phyloP scores from a whole-genome alignment of 2,797 vertebrate species.

The Coracias cyanogaster region DNA sequence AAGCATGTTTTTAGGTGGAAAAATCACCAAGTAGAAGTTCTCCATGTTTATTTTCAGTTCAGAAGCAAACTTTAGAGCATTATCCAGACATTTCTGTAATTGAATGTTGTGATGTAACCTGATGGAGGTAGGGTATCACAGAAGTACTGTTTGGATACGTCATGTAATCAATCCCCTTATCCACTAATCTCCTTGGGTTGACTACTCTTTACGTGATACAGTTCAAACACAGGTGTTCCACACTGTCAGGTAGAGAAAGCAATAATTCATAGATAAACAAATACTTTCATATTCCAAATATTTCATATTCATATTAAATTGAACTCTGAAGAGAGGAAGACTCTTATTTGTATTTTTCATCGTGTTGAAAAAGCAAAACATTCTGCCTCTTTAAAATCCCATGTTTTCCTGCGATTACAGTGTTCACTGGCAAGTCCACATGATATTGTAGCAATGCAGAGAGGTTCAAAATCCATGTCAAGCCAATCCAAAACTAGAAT shows the following conservation, averaged over 20 bases:
- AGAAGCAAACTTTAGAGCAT: not conserved
- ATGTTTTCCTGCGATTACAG: not conserved
- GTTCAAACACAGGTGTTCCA: not conserved
- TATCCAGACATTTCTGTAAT: not conserved
- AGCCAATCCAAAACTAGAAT: not conserved
- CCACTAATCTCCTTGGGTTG: not conserved
- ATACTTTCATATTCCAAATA: not conserved
- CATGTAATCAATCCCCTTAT: not conserved
- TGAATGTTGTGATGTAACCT: not conserved
- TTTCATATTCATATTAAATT: not conserved
- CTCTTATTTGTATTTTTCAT: not conserved
- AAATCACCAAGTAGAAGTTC: not conserved
- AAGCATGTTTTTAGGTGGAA: not conserved
- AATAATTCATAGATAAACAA: not conserved
- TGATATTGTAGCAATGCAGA: not conserved
- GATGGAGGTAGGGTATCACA: not conserved
- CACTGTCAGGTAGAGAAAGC: not conserved
- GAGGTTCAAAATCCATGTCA: not conserved
- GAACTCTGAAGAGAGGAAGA: not conserved
- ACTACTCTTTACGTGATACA: not conserved
- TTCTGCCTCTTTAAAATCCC: not conserved
- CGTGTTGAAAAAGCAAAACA: not conserved
- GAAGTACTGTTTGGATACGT: not conserved
- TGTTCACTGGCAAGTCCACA: not conserved
- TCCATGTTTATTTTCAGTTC: not conserved